These are phyloP conservation scores for Plestiodon gilberti DNA, from an alignment of 2,113 vertebrate genomes.

Conservation along the genomic window DNA sequence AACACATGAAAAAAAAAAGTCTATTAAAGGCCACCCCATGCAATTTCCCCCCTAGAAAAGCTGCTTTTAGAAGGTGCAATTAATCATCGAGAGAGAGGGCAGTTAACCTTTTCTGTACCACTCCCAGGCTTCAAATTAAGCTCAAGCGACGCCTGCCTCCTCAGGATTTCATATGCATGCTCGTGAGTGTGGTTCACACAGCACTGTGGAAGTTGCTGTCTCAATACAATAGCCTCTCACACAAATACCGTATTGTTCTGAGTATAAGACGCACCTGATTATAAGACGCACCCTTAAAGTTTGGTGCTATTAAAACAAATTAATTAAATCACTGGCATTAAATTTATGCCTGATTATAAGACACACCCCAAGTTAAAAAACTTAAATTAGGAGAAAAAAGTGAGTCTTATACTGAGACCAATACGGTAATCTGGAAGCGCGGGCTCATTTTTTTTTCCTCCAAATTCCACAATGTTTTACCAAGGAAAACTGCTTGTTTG, in stretches of 20 bases:
- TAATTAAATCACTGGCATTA: no score
- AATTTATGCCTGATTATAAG: no score
- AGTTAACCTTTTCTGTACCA: background rate
- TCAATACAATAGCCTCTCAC: background rate
- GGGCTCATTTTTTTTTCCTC: no score
- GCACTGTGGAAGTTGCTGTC: background rate
- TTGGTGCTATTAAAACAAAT: no score
- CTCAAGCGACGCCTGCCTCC: background rate
- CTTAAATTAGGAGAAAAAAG: no score
- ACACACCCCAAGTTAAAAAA: no score
- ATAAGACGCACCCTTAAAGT: no score
- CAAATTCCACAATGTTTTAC: background rate
- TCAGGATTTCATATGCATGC: background rate
- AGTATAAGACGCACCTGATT: no score
- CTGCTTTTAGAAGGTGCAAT: background rate
- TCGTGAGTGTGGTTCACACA: background rate
- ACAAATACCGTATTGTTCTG: no score
- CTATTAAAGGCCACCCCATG: background rate
- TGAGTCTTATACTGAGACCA: no score
- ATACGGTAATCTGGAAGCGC: no score
- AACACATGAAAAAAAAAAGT: background rate
- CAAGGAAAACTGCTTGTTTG: background rate
- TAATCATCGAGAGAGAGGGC: background rate
- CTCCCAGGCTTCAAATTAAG: background rate
- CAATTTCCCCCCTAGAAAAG: background rate